phyloP scores from a whole-genome alignment of 2,797 vertebrate genomes.

The Spinus olivaceus region DNA sequence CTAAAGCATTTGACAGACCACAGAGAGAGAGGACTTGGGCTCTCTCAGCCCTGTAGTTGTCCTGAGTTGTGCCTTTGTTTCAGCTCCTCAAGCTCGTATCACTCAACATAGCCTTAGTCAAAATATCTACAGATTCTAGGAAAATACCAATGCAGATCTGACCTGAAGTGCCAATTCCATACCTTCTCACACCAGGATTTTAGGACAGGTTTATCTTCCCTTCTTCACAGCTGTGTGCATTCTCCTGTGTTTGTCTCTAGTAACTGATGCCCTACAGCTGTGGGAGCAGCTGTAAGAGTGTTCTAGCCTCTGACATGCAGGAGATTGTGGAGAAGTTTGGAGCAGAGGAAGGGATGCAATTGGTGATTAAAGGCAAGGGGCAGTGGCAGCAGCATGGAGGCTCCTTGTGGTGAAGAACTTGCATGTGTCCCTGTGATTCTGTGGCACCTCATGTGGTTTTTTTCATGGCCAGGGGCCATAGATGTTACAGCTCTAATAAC shows the following conservation, averaged over 20 bases:
- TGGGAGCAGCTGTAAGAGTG: background rate
- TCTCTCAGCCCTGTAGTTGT: background rate
- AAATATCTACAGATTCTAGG: background rate
- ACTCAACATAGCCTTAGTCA: background rate
- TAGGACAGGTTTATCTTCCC: background rate
- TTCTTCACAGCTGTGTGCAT: background rate
- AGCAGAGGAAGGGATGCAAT: background rate
- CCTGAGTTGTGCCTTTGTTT: background rate
- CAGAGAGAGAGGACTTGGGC: background rate
- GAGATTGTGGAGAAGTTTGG: background rate
- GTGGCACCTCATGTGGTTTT: background rate
- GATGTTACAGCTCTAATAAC: background rate
- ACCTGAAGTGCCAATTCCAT: background rate
- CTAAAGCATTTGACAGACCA: background rate
- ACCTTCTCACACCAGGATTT: background rate
- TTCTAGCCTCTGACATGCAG: background rate
- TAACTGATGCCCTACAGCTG: conserved; percentile 18
- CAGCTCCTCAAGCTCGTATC: background rate
- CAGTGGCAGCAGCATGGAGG: background rate
- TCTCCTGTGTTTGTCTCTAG: background rate
- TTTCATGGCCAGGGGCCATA: background rate
- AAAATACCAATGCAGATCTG: background rate
- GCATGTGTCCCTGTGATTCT: rapidly evolving
- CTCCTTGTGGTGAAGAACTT: background rate
- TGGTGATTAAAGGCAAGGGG: background rate